A percentile compares a stretch with the other conserved stretches of the same genome.
These are phyloP conservation scores for Tinamus major DNA, from an alignment of 2,797 vertebrate species.

Conservation along the genomic window DNA sequence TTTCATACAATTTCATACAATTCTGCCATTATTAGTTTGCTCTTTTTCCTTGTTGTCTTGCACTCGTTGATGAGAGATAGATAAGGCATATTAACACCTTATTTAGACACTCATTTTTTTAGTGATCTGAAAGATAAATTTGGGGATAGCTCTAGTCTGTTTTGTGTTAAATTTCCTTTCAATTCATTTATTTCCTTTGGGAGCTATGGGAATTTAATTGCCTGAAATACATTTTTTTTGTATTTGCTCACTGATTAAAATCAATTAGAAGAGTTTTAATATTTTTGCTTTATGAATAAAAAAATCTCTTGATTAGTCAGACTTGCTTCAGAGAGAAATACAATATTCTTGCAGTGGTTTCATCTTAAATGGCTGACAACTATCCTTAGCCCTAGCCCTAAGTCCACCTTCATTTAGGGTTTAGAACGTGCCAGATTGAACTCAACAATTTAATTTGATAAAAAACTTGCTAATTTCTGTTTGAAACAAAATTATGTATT, in stretches of 20 bases:
- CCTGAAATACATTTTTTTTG: not conserved
- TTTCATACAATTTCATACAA: not conserved
- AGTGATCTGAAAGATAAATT: not conserved
- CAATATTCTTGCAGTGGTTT: not conserved
- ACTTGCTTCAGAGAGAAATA: not conserved
- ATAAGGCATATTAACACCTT: not conserved
- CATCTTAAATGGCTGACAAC: not conserved
- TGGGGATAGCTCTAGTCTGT: not conserved
- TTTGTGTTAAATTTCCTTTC: not conserved
- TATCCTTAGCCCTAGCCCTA: not conserved
- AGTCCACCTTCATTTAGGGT: not conserved
- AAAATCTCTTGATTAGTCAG: not conserved
- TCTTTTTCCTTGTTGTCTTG: not conserved
- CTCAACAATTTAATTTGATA: not conserved
- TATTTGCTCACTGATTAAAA: not conserved
- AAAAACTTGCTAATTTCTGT: not conserved
- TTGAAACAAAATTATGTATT: not conserved
- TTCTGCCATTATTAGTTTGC: not conserved
- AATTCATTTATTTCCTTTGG: not conserved
- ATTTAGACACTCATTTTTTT: not conserved
- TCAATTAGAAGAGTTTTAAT: not conserved
- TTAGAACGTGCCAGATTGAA: not conserved
- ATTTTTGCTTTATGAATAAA: not conserved
- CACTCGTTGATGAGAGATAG: not conserved
- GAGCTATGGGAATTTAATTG: not conserved